Base-by-base conservation (phyloP, 1,140 invertebrate species). In the Papilio machaon region DNA sequence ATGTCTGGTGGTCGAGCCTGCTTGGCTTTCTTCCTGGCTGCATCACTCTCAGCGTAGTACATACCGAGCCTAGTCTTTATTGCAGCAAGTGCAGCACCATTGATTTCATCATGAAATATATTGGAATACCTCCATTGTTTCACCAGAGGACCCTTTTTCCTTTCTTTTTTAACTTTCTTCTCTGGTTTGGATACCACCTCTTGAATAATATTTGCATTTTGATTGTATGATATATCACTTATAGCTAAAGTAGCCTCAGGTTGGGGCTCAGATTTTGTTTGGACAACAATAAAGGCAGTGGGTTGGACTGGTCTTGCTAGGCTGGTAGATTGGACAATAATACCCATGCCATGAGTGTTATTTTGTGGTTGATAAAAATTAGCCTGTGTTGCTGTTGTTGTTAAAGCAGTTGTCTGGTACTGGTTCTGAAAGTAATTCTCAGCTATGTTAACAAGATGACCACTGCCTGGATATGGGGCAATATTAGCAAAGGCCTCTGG, bases 41-140 rank as follows among this genome's bases (percentile, higher is more conserved):
- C 91, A 84, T 94, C 93, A 88, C 90, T 92, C 83, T 95, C 94
- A 58, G 93, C 91, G 88, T 95, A 95, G 80, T 95, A 95, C 91
- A 95, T 94, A 7, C 91, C 92, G 38, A 95, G 85, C 67, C 95
- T 90, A n/a, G 94, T 95, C 87, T 95, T 95, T 35, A 95, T 95
- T 46, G 95, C 95, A 49, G 92, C 90, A 15, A 95, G 85, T 54
- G 93, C 94, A 64, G 92, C 93, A 52, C 95, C 95, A 89, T 95
- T 95, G 9, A 95, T 95, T 85, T 95, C 94, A 85, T 95, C 93
- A 87, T 95, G 94, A 83, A 95, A 95, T 84, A 95, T 94, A 80
- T 94, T 94, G 17, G 91, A 95, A 82, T 95, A 95, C 82, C 94
- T 88, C 95, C 95, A 95, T 81, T 95, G 94, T 82, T 95, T 95